phyloP scores from a whole-genome alignment of 2,888 invertebrate genomes.

The Tetrapedia diversipes region DNA sequence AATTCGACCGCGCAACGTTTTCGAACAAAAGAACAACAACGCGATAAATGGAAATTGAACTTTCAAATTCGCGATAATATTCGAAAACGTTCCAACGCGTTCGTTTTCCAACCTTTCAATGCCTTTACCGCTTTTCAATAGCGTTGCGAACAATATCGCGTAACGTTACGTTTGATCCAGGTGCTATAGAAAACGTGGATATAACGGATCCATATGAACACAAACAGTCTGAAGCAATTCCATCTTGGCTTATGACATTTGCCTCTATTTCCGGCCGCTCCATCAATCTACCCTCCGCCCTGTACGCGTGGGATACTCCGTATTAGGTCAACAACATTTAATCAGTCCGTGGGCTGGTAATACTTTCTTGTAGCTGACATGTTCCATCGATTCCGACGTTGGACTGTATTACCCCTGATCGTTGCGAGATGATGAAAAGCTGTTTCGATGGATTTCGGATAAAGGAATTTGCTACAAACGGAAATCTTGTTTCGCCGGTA shows the following conservation, averaged over 20 bases:
- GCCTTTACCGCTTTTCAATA: not conserved
- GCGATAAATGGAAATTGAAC: too few relatives aligned
- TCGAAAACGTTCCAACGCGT: not conserved
- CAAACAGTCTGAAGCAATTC: not conserved
- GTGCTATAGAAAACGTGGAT: too few relatives aligned
- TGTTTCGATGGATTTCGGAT: constrained; percentile 16
- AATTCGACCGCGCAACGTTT: too few relatives aligned
- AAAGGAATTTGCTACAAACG: constrained; percentile 15
- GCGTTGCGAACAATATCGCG: not conserved
- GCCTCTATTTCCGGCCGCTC: not conserved
- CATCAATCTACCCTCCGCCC: not conserved
- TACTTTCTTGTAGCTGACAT: not conserved
- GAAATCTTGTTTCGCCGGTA: constrained; percentile 29
- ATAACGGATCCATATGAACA: not conserved
- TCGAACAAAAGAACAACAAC: not conserved
- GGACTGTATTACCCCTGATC: not conserved
- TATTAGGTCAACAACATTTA: constrained; percentile 12
- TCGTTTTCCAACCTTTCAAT: too few relatives aligned
- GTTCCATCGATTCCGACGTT: constrained; percentile 18
- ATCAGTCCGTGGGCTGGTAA: constrained; percentile 11
- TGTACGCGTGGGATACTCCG: not conserved
- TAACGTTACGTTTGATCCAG: not conserved
- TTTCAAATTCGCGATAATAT: not conserved
- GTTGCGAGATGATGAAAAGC: not conserved
- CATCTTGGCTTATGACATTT: not conserved